Evolutionary conservation across 2,113 vertebrate species (phyloP).

Genomic region (Rhinolophus ferrumequinum): DNA sequence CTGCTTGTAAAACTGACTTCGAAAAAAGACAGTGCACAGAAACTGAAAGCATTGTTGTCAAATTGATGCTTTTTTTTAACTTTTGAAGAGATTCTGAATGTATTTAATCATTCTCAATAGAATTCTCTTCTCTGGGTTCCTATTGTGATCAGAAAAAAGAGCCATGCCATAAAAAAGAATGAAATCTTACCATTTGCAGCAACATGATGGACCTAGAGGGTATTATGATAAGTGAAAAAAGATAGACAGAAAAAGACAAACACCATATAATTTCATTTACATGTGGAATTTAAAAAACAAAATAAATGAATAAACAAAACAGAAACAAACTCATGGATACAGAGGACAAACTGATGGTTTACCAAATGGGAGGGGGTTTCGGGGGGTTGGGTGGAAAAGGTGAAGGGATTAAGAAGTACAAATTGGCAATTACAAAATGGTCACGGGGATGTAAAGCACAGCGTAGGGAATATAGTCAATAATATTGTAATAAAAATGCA

Average conservation of each 20-base stretch:
- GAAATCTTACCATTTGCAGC: background rate
- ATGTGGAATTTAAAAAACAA: background rate
- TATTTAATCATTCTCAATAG: background rate
- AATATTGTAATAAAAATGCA: background rate
- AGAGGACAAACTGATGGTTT: background rate
- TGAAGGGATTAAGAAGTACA: background rate
- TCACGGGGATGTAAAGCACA: too few relatives aligned
- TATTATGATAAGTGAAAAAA: background rate
- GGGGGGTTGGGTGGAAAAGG: background rate
- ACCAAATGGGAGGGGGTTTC: background rate
- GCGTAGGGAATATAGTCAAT: background rate
- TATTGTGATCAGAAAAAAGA: background rate
- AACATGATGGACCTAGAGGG: background rate
- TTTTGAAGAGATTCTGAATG: background rate
- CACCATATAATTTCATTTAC: background rate
- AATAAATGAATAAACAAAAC: background rate
- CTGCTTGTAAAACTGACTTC: background rate
- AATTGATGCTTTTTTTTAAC: constrained; percentile 27
- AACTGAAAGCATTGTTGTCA: background rate
- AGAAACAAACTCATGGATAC: background rate
- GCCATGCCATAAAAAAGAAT: background rate
- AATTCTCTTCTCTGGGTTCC: constrained; percentile 1
- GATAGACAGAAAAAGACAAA: background rate
- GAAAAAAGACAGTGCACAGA: background rate
- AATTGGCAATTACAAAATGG: background rate